Evolutionary conservation across 2,797 vertebrate species (phyloP).

Genomic region (Melanogrammus aeglefinus): DNA sequence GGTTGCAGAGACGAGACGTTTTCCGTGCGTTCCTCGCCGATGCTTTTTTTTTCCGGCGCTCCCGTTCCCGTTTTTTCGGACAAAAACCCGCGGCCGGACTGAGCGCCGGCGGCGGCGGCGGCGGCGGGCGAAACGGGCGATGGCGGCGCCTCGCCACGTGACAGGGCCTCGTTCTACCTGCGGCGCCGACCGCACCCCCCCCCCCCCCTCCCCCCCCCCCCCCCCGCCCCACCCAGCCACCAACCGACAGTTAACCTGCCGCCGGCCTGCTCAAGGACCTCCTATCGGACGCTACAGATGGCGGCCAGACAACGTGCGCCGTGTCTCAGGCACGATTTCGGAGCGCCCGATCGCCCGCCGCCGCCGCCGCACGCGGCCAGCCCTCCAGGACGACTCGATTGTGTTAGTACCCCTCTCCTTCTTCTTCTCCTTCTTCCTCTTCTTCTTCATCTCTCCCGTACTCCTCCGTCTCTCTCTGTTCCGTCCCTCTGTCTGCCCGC

Average conservation of each 20-base stretch:
- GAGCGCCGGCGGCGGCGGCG: constrained; percentile 35
- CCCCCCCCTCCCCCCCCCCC: constrained; percentile 36
- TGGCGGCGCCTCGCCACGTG: constrained; percentile 45
- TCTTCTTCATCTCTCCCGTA: constrained; percentile 21
- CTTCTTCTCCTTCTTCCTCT: constrained; percentile 19
- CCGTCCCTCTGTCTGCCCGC: constrained; percentile 46
- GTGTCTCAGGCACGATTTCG: too few species aligned
- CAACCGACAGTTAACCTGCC: too few species aligned
- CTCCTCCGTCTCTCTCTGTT: constrained; percentile 44
- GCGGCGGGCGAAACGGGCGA: constrained; percentile 29
- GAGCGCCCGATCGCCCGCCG: too few species aligned
- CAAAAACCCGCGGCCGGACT: not conserved
- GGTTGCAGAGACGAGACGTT: too few species aligned
- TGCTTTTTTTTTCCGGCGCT: too few species aligned
- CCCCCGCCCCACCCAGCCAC: constrained; percentile 32
- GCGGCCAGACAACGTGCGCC: too few species aligned
- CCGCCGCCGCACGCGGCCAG: too few species aligned
- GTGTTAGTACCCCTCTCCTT: constrained; percentile 18
- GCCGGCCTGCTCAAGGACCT: too few species aligned
- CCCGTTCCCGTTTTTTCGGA: not conserved
- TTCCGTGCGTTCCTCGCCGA: too few species aligned
- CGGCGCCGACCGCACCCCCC: constrained; percentile 25
- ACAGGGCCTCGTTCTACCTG: constrained; percentile 58
- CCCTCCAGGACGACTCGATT: not conserved
- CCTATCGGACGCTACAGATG: too few species aligned